Conservation (phyloP, 2,113 vertebrate genomes). For the Casuarius casuarius region DNA sequence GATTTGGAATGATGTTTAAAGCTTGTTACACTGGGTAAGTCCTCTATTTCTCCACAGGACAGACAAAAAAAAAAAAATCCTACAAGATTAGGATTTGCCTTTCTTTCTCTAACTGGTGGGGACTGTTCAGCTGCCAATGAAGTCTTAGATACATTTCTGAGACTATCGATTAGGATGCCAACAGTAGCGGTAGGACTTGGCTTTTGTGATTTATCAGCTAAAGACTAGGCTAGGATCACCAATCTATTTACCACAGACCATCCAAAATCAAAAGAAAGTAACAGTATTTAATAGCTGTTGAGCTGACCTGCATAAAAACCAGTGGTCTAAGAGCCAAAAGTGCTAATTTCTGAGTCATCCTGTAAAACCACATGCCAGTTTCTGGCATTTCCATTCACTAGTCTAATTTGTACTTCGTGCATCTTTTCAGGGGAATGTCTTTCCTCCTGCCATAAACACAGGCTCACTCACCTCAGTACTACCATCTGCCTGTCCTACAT, state of each 20-base stretch:
- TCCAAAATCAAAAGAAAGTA: not conserved
- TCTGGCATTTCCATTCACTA: not conserved
- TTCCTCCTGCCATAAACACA: not conserved
- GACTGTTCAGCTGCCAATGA: not conserved
- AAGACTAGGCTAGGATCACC: not conserved
- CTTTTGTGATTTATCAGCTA: not conserved
- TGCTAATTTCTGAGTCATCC: not conserved
- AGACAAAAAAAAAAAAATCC: not conserved
- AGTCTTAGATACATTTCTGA: not conserved
- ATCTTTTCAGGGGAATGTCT: not conserved
- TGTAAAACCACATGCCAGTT: fast-evolving
- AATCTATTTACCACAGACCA: not conserved
- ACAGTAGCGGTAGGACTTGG: not conserved
- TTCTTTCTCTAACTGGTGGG: not conserved
- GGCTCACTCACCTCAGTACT: not conserved
- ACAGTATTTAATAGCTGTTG: not conserved
- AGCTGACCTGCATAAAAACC: not conserved
- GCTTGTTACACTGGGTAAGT: not conserved
- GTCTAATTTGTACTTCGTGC: not conserved
- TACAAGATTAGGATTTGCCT: not conserved
- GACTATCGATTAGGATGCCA: not conserved
- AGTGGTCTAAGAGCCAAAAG: not conserved
- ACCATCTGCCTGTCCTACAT: not conserved
- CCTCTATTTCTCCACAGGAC: not conserved
- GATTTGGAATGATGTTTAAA: not conserved